Evolutionary conservation across 2,888 invertebrate genomes (phyloP).

Genomic region (Conistra vaccinii): DNA sequence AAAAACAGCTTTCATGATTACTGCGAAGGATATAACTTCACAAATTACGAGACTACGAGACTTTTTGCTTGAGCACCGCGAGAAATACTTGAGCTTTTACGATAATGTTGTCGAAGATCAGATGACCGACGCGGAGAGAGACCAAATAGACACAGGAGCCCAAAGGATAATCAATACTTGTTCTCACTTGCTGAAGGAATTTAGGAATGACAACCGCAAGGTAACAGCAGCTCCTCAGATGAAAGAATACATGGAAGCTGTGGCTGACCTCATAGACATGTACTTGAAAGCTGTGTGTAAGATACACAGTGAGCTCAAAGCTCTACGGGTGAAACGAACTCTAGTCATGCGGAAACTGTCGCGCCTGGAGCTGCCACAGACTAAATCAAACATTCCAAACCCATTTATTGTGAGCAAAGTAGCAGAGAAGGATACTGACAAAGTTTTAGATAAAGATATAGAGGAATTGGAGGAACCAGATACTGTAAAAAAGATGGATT

Average conservation of each 20-base stretch:
- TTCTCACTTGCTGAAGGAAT: constrained; percentile 94
- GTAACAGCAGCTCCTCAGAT: constrained; percentile 91
- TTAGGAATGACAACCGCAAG: constrained; percentile 92
- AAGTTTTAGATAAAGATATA: constrained; percentile 69
- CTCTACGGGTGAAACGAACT: constrained; percentile 95
- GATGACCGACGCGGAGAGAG: constrained; percentile 96
- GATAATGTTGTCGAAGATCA: constrained; percentile 93
- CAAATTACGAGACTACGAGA: constrained; percentile 95
- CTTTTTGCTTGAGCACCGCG: constrained; percentile 95
- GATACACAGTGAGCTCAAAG: constrained; percentile 96
- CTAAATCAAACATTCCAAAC: constrained; percentile 79
- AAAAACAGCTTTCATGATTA: constrained; percentile 92
- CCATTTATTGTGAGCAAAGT: constrained; percentile 77
- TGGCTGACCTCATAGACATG: constrained; percentile 93
- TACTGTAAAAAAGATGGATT: constrained; percentile 78
- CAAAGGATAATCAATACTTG: constrained; percentile 96
- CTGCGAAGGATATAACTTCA: constrained; percentile 94
- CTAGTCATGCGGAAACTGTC: constrained; percentile 95
- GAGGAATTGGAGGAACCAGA: constrained; percentile 74
- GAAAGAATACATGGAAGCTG: constrained; percentile 94
- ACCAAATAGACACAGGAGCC: constrained; percentile 96
- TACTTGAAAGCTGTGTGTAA: constrained; percentile 97
- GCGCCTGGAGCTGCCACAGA: constrained; percentile 90
- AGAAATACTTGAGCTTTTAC: constrained; percentile 96
- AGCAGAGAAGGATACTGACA: constrained; percentile 72